Percentiles rank a stretch among this genome's conserved stretches.
Conservation (phyloP, 2,888 invertebrate species). For the Apamea anceps region DNA sequence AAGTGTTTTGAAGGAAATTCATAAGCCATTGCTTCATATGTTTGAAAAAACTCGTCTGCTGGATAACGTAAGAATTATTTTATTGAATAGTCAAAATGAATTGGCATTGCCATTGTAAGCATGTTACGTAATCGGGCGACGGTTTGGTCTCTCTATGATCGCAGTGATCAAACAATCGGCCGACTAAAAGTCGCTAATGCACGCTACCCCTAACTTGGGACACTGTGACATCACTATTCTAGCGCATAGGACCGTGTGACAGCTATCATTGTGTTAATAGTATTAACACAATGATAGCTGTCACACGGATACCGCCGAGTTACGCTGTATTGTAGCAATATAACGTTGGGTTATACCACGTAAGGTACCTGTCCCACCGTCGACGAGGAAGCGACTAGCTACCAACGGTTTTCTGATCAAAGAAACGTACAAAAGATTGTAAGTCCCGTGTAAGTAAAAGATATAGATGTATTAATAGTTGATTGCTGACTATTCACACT, state of each 20-base stretch:
- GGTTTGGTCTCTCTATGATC: not conserved
- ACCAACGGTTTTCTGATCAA: not conserved
- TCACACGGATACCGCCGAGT: conserved; percentile 2
- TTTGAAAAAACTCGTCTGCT: not conserved
- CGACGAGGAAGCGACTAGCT: not conserved
- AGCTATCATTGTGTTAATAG: conserved; percentile 22
- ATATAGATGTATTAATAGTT: not conserved
- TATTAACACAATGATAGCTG: too few relatives aligned
- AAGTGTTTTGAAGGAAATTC: not conserved
- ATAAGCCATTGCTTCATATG: not conserved
- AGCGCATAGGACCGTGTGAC: conserved; percentile 4
- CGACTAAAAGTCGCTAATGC: not conserved
- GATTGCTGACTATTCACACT: not conserved
- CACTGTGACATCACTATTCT: not conserved
- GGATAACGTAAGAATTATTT: not conserved
- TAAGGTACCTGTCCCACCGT: not conserved
- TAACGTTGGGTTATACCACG: not conserved
- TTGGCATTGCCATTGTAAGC: not conserved
- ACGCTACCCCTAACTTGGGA: not conserved
- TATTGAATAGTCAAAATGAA: not conserved
- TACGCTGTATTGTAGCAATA: not conserved
- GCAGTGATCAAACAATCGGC: not conserved
- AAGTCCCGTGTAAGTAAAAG: not conserved
- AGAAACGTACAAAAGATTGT: not conserved
- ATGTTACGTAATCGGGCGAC: not conserved